Base-by-base conservation (phyloP, 23 tunicate species). In the Clavelina lepadiformis region DNA sequence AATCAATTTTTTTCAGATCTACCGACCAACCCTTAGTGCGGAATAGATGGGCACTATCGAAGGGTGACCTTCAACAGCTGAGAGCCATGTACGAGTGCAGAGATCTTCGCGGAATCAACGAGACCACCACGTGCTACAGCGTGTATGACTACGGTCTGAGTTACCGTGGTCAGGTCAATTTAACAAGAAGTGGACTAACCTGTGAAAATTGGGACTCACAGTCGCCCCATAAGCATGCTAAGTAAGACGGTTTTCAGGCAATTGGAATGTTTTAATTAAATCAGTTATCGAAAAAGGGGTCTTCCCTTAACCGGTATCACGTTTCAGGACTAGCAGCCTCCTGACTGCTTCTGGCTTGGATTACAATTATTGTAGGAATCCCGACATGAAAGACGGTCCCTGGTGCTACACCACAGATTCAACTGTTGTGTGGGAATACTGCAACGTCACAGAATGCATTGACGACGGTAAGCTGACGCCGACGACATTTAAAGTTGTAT, bases 351-450 rank as follows among this genome's bases (percentile, higher is more conserved):
- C 72, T 3, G 35, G 35, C 57, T 25, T 66, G 72, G 72, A 66
- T 4, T n/a, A 21, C 18, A 66, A 66, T 33, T 66, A 45, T 28
- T 66, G 72, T 37, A 46, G 72, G 29, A 66, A 66, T 23, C 72
- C 72, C 22, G 72, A 66, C 57, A 66, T 66, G 72, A 22, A 44
- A 3, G 36, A 46, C 13, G 18, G 72, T 26, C 72, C 72, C 3
- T 66, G 72, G 72, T 66, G 72, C 56, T 66, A 24, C 35, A 66
- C 72, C 27, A 46, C 57, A 3, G 47, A 66, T 38, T 22, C 56
- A 2, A 15, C 72, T 4, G 8, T 45, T 2, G 18, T 56, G 15
- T 66, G 72, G 72, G 72, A 66, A 46, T 66, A 66, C 35, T 66
- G 72, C 57, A 66, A 46, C 35, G 22, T 66, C 19, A 23, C 72